Evolutionary conservation across 2,113 vertebrate genomes (phyloP).

Genomic region (Oceanodroma tethys): DNA sequence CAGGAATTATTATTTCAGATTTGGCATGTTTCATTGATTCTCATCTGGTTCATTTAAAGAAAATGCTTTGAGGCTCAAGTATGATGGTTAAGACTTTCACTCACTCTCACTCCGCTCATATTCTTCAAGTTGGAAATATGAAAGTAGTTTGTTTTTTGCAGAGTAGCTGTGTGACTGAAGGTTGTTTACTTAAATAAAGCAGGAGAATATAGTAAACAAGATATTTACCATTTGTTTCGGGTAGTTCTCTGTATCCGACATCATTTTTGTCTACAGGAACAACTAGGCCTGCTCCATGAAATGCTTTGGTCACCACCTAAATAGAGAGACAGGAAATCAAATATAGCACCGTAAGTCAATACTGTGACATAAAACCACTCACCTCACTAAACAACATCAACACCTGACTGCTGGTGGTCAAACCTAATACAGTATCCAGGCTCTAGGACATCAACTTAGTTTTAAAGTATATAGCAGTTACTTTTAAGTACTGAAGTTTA

Average conservation of each 20-base stretch:
- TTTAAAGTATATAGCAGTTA: not conserved
- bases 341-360: not conserved
- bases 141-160: not conserved
- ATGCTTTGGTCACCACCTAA: conserved; percentile 93
- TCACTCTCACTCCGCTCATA: not conserved
- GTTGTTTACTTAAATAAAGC: not conserved
- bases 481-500: not conserved
- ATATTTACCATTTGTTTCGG: conserved; percentile 87
- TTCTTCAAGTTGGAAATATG: not conserved
- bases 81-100: not conserved
- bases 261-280: conserved; percentile 94
- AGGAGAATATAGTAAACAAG: not conserved
- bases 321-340: not conserved
- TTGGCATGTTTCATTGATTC: not conserved
- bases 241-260: conserved; percentile 95
- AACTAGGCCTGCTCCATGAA: conserved; percentile 91
- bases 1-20: not conserved
- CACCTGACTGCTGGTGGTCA: not conserved
- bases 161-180: not conserved
- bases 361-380: not conserved
- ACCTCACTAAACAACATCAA: not conserved
- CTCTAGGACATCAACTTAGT: not conserved
- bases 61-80: not conserved
- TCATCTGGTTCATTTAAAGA: not conserved
- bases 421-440: not conserved